phyloP scores from a whole-genome alignment of 2,113 vertebrate species.

The Strix aluco region DNA sequence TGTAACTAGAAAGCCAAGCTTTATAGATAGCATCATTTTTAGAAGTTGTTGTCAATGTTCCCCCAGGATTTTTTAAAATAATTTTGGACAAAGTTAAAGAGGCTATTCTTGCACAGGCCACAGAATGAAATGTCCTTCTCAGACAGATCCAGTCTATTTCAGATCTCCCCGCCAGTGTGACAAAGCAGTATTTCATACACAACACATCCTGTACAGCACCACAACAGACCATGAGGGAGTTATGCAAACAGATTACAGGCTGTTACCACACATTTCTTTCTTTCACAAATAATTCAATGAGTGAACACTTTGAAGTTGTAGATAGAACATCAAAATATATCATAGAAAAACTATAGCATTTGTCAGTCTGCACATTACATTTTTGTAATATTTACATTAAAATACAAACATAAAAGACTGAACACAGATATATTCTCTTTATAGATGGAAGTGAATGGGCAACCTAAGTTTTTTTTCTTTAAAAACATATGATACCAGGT shows the following conservation, averaged over 20 bases:
- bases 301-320: not conserved
- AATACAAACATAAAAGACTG: not conserved
- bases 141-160: not conserved
- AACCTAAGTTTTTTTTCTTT: not conserved
- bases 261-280: not conserved
- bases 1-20: not conserved
- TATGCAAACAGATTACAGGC: not conserved
- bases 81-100: not conserved
- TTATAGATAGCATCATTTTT: not conserved
- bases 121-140: not conserved
- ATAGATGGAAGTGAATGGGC: not conserved
- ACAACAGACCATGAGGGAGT: not conserved
- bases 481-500: not conserved
- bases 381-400: not conserved
- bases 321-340: not conserved
- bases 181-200: not conserved
- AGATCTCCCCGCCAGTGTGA: not conserved
- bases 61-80: not conserved
- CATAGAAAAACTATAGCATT: not conserved
- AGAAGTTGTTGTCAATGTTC: not conserved
- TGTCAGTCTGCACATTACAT: not conserved
- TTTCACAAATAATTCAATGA: not conserved
- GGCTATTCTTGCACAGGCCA: not conserved
- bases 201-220: not conserved
- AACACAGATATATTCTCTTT: not conserved